Percentiles rank a stretch among this genome's conserved stretches.
phyloP scores from a whole-genome alignment of 2,888 invertebrate species.

The Ectemnius lituratus region DNA sequence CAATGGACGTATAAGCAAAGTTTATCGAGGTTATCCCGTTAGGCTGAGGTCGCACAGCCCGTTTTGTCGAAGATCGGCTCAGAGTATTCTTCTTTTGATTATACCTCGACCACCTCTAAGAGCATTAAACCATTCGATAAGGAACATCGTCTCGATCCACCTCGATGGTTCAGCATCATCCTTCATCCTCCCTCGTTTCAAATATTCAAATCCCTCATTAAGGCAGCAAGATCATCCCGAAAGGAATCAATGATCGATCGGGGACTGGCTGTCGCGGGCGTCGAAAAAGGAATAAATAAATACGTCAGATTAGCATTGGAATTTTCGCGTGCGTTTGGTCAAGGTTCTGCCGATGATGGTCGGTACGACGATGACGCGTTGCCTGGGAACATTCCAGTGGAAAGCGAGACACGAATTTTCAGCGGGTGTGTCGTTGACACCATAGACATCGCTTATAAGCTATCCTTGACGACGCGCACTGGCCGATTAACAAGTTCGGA shows the following conservation, averaged over 20 bases:
- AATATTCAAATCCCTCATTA: neutral
- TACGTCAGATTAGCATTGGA: neutral
- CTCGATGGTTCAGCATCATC: slow-evolving; percentile 3
- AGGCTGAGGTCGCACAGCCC: slow-evolving; percentile 41
- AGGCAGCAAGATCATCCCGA: too few relatives aligned
- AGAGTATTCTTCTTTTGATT: slow-evolving; percentile 39
- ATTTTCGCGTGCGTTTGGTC: slow-evolving; percentile 7
- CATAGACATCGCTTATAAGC: neutral
- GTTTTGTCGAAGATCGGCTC: slow-evolving; percentile 47
- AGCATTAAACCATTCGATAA: slow-evolving; percentile 30
- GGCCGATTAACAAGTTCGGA: slow-evolving; percentile 8
- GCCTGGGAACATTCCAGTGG: slow-evolving; percentile 7
- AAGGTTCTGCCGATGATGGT: neutral
- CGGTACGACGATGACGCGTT: neutral
- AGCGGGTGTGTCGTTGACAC: neutral
- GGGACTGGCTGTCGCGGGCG: neutral
- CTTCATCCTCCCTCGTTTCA: neutral
- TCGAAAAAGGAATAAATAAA: slow-evolving; percentile 12
- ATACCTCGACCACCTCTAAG: slow-evolving; percentile 30
- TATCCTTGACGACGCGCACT: neutral
- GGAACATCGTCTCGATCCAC: slow-evolving; percentile 11
- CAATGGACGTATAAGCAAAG: slow-evolving; percentile 41
- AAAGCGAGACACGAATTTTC: neutral
- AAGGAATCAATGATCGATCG: too few relatives aligned
- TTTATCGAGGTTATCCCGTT: slow-evolving; percentile 62